phyloP scores from a whole-genome alignment of 2,797 vertebrate genomes.

The Pseudomugil tenellus region DNA sequence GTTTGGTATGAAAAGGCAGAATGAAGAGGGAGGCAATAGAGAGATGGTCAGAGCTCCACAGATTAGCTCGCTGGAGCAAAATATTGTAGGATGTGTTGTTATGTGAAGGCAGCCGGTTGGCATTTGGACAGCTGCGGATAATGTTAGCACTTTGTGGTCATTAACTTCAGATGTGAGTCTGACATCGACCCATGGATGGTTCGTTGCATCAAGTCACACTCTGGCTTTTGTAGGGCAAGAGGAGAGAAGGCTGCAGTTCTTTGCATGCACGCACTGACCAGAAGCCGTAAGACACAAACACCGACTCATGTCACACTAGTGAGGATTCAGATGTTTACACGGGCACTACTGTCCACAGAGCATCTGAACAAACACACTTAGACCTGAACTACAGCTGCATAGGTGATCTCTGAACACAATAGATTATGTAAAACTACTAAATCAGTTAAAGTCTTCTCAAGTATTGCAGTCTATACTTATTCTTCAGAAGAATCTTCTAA shows the following conservation, averaged over 20 bases:
- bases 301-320: slow-evolving; percentile 41
- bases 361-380: slow-evolving; percentile 14
- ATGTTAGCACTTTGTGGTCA: slow-evolving; percentile 38
- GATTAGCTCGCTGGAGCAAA: slow-evolving; percentile 63
- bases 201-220: slow-evolving; percentile 19
- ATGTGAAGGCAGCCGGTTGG: slow-evolving; percentile 59
- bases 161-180: slow-evolving; percentile 37
- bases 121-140: slow-evolving; percentile 55
- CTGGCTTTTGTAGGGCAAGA: slow-evolving; percentile 41
- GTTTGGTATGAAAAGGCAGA: slow-evolving; percentile 61
- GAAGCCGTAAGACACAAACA: slow-evolving; percentile 53
- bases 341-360: slow-evolving; percentile 16
- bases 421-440: neutral
- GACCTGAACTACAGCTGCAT: slow-evolving; percentile 1
- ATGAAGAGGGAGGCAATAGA: slow-evolving; percentile 13
- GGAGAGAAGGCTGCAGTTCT: slow-evolving; percentile 53
- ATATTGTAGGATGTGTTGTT: slow-evolving; percentile 50
- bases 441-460: neutral
- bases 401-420: slow-evolving; percentile 7
- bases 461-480: neutral
- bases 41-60: slow-evolving; percentile 37
- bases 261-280: slow-evolving; percentile 39
- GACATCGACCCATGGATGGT: slow-evolving; percentile 56
- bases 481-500: neutral
- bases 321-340: slow-evolving; percentile 35